Evolutionary conservation across 2,888 invertebrate species (phyloP), one percentile per base, ranked within the genome.

Genomic region (Gortyna flavago): DNA sequence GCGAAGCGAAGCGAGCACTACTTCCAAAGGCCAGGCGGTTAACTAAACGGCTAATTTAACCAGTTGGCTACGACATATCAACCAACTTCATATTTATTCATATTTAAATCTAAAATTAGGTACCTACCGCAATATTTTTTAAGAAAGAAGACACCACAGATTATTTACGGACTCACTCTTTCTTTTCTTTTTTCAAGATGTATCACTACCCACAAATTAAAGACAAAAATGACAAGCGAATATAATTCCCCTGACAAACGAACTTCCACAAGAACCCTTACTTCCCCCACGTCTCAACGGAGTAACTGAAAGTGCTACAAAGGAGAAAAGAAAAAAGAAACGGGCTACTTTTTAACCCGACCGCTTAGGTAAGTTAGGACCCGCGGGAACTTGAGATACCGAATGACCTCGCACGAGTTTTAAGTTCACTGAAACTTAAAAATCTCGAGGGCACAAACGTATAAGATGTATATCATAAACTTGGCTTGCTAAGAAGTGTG

Each of bases 311-410:
- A 85, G 65, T 71, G 57, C 67, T 73, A 68, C 18, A 59, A 35
- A 62, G 21, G 29, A 72, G 59, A 81, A 85, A 81, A 78, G 71
- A 77, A 83, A 79, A 73, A 86, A 81, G 61, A 38, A 72, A 68
- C 57, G 75, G 73, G 75, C 62, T 79, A 72, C 71, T 85, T 86
- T 79, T 84, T 81, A 87, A 81, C 84, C 71, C 84, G 67, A 85
- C 85, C 87, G 84, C 83, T 86, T 87, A 83, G 75, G 75, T 81
- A 86, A 86, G 76, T 86, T 84, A 78, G 70, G 59, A 64, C 85
- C 78, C 77, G 38, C 51, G 84, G 87, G 85, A 81, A 66, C 54
- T 75, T 29, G 65, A 79, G 79, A 85, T 80, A 80, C 69, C 76
- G 70, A 81, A 77, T 79, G 85, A 83, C 76, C 67, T 61, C 62